A percentile compares a stretch with the other conserved stretches of the same genome.
Conservation (phyloP, 1,140 invertebrate species). For the Phenacoccus solenopsis region DNA sequence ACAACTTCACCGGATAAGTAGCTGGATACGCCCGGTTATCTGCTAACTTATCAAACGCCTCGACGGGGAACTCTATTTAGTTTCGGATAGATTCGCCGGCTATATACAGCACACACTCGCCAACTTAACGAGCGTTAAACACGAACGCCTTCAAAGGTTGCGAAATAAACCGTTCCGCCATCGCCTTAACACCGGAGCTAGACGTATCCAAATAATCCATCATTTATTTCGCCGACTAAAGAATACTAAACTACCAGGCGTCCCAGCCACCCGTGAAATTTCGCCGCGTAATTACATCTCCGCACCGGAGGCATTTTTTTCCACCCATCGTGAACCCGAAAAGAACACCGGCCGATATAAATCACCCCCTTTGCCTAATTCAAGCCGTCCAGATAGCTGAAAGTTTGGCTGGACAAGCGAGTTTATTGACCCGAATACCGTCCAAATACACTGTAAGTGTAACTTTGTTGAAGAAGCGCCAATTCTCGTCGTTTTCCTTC, state of each 20-base stretch:
- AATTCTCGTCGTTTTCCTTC: neutral
- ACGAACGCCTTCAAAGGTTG: neutral
- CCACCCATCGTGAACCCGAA: neutral
- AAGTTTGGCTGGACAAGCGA: neutral
- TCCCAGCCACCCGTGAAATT: neutral
- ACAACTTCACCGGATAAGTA: slow-evolving; percentile 8
- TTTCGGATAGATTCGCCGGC: neutral
- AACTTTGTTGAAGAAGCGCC: neutral
- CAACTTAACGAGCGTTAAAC: slow-evolving; percentile 10
- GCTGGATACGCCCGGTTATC: slow-evolving; percentile 13
- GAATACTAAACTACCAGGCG: neutral
- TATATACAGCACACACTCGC: neutral
- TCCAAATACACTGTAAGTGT: neutral
- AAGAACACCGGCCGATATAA: neutral
- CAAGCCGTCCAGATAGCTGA: neutral
- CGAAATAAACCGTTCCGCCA: neutral
- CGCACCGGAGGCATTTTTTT: neutral
- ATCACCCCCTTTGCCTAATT: neutral
- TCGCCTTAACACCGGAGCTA: neutral
- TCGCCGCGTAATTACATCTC: neutral
- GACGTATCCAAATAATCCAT: slow-evolving; percentile 8
- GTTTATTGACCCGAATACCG: slow-evolving; percentile 1
- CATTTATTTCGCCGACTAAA: slow-evolving; percentile 7
- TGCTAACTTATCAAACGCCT: slow-evolving; percentile 7
- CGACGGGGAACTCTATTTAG: slow-evolving; percentile 3